These are phyloP conservation scores for Orius insidiosus DNA, from an alignment of 1,140 invertebrate species.

Conservation along the genomic window DNA sequence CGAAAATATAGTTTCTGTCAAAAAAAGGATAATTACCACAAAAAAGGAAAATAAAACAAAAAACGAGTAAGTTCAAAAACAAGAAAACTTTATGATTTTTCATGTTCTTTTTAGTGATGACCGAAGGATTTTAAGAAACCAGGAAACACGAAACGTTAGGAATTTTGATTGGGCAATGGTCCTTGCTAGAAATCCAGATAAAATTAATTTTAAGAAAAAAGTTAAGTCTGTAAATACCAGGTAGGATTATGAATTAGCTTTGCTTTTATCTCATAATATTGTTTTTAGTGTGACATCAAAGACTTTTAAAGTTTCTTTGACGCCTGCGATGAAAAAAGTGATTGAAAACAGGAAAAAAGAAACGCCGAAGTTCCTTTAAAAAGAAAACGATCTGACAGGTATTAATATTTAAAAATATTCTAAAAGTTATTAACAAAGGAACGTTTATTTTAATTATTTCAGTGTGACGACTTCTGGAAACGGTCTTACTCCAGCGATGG, in stretches of 20 bases:
- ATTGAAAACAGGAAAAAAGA: slow-evolving; percentile 29
- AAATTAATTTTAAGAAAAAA: slow-evolving; percentile 12
- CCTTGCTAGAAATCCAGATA: slow-evolving; percentile 21
- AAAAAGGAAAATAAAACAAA: slow-evolving; percentile 3
- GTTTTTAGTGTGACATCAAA: background rate
- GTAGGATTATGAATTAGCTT: no score
- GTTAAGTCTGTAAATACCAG: background rate
- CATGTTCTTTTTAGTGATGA: background rate
- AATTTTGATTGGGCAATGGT: slow-evolving; percentile 22
- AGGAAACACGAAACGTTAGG: background rate
- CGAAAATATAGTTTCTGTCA: background rate
- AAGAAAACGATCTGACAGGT: slow-evolving; percentile 16
- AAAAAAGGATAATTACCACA: background rate
- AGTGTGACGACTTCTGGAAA: background rate
- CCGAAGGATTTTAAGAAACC: background rate
- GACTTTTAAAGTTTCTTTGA: slow-evolving; percentile 21
- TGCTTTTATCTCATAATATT: no score
- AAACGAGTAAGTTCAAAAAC: slow-evolving; percentile 11
- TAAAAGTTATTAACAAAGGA: no score
- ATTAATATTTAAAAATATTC: background rate
- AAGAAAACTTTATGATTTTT: no score
- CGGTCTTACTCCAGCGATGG: slow-evolving; percentile 1
- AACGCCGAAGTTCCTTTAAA: slow-evolving; percentile 16
- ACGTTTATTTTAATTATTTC: background rate
- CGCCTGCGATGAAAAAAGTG: slow-evolving; percentile 34